phyloP scores from a whole-genome alignment of 2,797 vertebrate genomes.

The Mus spretus region DNA sequence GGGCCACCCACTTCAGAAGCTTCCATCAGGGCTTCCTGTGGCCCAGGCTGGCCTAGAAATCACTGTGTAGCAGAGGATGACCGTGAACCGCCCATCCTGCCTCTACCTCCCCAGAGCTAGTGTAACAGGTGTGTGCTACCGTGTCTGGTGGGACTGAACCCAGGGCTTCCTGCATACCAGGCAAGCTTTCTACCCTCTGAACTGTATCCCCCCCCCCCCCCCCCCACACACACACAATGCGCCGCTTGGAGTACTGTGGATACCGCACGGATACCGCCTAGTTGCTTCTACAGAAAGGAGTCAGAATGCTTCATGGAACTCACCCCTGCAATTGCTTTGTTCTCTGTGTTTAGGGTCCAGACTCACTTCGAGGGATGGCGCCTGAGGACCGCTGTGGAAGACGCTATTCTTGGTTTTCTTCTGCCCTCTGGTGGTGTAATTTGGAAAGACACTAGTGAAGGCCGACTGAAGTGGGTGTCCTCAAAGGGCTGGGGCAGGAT shows the following conservation, averaged over 20 bases:
- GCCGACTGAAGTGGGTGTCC: background rate
- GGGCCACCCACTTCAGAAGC: background rate
- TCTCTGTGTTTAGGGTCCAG: rapidly evolving
- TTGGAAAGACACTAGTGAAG: background rate
- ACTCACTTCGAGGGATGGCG: rapidly evolving
- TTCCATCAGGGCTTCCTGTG: background rate
- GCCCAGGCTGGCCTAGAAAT: background rate
- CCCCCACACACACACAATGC: no score
- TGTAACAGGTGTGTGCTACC: background rate
- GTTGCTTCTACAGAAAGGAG: background rate
- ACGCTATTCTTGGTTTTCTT: background rate
- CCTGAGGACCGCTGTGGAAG: rapidly evolving
- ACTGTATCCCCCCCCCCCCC: background rate
- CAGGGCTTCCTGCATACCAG: background rate
- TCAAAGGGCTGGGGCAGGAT: no score
- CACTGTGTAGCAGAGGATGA: background rate
- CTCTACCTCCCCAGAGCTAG: background rate
- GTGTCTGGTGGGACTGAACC: background rate
- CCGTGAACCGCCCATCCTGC: background rate
- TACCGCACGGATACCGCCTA: background rate
- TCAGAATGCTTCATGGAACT: rapidly evolving
- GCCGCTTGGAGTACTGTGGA: background rate
- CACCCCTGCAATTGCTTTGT: rapidly evolving
- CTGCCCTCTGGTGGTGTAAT: constrained; percentile 64
- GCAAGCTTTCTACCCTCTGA: background rate